phyloP scores from a whole-genome alignment of 2,113 vertebrate species.

The Oenanthe oenanthe region DNA sequence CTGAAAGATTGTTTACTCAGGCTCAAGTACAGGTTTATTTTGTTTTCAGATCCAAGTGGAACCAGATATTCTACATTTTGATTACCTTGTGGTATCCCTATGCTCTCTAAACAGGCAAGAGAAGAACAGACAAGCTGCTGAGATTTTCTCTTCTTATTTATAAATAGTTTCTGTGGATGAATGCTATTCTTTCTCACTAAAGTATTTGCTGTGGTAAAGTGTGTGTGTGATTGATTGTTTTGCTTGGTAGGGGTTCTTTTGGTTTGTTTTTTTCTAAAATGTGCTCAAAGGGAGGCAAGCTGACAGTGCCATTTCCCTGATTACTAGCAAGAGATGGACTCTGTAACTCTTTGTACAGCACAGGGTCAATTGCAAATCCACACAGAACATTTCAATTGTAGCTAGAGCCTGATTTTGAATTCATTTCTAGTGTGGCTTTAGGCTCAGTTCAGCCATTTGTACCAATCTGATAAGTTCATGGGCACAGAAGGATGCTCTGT shows the following conservation, averaged over 20 bases:
- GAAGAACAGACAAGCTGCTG: background rate
- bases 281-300: background rate
- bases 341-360: background rate
- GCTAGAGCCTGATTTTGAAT: background rate
- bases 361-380: background rate
- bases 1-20: background rate
- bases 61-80: background rate
- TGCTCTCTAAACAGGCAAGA: background rate
- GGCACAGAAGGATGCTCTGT: background rate
- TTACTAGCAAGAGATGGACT: background rate
- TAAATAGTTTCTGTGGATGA: background rate
- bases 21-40: background rate
- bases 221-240: background rate
- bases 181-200: background rate
- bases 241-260: background rate
- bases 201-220: background rate
- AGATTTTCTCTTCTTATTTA: background rate
- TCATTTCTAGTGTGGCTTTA: background rate
- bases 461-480: background rate
- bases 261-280: background rate
- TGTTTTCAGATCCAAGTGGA: background rate
- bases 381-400: background rate
- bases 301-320: background rate
- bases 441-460: background rate
- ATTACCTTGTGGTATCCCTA: background rate